Evolutionary conservation across 1,140 invertebrate genomes (phyloP).

Genomic region (Sminthurides bifidus): DNA sequence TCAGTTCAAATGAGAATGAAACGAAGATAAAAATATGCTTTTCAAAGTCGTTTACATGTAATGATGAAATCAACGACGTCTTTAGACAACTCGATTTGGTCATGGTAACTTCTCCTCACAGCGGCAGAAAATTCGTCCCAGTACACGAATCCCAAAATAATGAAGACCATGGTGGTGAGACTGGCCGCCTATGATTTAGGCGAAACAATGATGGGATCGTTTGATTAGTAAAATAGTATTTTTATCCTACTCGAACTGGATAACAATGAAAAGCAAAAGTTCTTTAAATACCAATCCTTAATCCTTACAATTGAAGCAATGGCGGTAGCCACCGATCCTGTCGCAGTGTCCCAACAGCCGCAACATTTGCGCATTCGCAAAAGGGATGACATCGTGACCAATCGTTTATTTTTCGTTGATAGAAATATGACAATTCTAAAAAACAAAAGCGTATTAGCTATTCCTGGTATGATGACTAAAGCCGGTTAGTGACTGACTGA

Average conservation of each 20-base stretch:
- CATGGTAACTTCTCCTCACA: slow-evolving; percentile 12
- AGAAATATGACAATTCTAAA: too few species aligned
- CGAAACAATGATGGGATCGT: not conserved
- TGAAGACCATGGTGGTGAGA: slow-evolving; percentile 17
- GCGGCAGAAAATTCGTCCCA: slow-evolving; percentile 26
- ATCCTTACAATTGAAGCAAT: slow-evolving; percentile 23
- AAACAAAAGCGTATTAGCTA: too few species aligned
- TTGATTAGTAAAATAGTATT: not conserved
- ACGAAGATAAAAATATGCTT: not conserved
- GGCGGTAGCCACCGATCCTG: slow-evolving; percentile 21
- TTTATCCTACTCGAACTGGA: not conserved
- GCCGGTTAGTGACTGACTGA: too few species aligned
- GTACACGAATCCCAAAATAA: slow-evolving; percentile 26
- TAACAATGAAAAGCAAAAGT: not conserved
- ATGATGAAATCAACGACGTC: slow-evolving; percentile 18
- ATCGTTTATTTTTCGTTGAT: not conserved
- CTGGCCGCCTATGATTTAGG: slow-evolving; percentile 14
- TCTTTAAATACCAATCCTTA: not conserved
- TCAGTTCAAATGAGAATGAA: not conserved
- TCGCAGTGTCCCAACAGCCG: slow-evolving; percentile 26
- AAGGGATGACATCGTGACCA: slow-evolving; percentile 20
- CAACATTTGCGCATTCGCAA: slow-evolving; percentile 27
- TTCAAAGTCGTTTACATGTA: slow-evolving; percentile 17
- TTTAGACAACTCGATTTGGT: slow-evolving; percentile 6
- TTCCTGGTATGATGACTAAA: too few species aligned